These are phyloP conservation scores for Ctenomys sociabilis DNA, from an alignment of 2,113 vertebrate genomes.

Conservation along the genomic window DNA sequence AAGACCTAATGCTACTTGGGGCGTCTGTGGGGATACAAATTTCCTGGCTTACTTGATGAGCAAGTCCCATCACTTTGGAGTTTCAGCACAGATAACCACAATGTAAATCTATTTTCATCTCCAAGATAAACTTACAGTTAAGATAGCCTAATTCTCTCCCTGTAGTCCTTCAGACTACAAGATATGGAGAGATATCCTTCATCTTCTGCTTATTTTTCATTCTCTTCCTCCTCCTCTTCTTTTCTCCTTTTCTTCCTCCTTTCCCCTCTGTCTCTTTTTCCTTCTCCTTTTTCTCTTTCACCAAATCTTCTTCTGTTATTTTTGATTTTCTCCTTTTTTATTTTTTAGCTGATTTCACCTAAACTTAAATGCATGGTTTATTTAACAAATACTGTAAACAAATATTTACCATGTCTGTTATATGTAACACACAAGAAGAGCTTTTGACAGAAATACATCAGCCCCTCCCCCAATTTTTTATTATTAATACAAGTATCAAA, in stretches of 20 bases:
- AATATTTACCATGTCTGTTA: too few species aligned
- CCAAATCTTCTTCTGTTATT: neutral
- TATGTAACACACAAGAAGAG: too few species aligned
- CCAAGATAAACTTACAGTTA: neutral
- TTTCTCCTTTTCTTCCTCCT: neutral
- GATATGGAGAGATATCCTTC: neutral
- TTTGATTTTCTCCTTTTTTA: neutral
- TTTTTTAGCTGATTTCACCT: too few species aligned
- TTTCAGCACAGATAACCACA: neutral
- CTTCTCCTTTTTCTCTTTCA: neutral
- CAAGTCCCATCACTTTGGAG: neutral
- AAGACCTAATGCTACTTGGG: neutral
- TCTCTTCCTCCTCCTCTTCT: fast-evolving
- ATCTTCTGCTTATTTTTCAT: neutral
- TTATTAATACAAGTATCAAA: too few species aligned
- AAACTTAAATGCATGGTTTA: too few species aligned
- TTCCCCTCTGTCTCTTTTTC: neutral
- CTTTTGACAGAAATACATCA: too few species aligned
- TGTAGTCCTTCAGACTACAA: neutral
- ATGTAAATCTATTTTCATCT: neutral
- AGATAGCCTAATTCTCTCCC: neutral
- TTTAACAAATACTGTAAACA: too few species aligned
- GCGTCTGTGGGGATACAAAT: neutral
- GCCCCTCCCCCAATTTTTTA: too few species aligned
- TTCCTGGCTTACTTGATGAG: conserved; percentile 48